Conservation (phyloP, 2,888 invertebrate genomes). For the Sarcophaga rosellei region DNA sequence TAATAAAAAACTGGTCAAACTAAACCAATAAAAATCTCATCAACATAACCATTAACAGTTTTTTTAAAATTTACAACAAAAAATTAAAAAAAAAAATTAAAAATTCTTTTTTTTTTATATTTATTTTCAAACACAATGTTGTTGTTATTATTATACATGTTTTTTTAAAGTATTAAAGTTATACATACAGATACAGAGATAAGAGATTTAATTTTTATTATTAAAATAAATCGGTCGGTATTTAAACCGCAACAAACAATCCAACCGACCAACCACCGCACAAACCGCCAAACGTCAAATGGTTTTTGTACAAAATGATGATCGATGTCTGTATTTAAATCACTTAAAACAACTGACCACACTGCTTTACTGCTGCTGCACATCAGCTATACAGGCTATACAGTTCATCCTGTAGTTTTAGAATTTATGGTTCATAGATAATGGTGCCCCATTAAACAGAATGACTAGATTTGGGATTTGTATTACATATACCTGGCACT, state of each 20-base stretch:
- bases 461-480: neutral
- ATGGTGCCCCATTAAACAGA: neutral
- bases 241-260: neutral
- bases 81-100: too few relatives aligned
- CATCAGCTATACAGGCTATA: neutral
- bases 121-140: neutral
- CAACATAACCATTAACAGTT: slow-evolving; percentile 63
- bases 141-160: neutral
- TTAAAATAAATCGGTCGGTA: slow-evolving; percentile 35
- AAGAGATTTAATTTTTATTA: slow-evolving; percentile 33
- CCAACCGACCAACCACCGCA: slow-evolving; percentile 8
- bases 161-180: neutral
- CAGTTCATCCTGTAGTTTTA: neutral
- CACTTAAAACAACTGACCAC: neutral
- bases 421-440: neutral
- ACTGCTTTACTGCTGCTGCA: neutral
- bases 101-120: slow-evolving; percentile 20
- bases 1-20: slow-evolving; percentile 38
- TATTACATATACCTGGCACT: too few relatives aligned
- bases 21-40: slow-evolving; percentile 66
- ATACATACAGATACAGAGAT: slow-evolving; percentile 2
- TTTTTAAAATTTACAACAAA: slow-evolving; percentile 30
- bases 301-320: slow-evolving; percentile 33
- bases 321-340: slow-evolving; percentile 47
- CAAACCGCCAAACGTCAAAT: neutral